phyloP scores from a whole-genome alignment of 2,113 vertebrate species.

The Microcebus murinus region DNA sequence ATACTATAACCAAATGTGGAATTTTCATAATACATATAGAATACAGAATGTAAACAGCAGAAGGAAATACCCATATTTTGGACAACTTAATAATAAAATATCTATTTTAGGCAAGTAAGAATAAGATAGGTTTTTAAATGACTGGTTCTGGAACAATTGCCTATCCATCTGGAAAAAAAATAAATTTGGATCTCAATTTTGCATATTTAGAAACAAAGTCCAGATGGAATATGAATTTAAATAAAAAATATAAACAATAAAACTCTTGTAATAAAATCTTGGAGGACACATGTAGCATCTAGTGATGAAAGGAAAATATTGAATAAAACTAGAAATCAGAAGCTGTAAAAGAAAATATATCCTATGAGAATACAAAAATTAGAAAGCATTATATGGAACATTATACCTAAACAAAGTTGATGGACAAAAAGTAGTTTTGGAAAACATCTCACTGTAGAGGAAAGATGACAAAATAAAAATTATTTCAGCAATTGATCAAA shows the following conservation, averaged over 20 bases:
- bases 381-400: background rate
- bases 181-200: background rate
- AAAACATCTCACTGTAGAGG: background rate
- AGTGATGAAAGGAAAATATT: background rate
- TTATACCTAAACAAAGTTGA: background rate
- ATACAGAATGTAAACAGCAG: background rate
- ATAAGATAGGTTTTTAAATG: background rate
- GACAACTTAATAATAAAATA: background rate
- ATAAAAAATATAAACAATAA: conserved; percentile 6
- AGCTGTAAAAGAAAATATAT: background rate
- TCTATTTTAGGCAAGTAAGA: background rate
- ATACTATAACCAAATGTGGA: background rate
- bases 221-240: conserved; percentile 7
- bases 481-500: background rate
- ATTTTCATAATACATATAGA: background rate
- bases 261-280: background rate
- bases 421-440: background rate
- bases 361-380: background rate
- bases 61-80: background rate
- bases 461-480: background rate
- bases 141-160: background rate
- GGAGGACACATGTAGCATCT: background rate
- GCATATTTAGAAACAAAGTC: conserved; percentile 34
- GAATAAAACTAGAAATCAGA: background rate
- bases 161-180: background rate